Evolutionary conservation across 2,888 invertebrate species (phyloP), one percentile per base, ranked within the genome.

Genomic region (Lathronympha strigana): DNA sequence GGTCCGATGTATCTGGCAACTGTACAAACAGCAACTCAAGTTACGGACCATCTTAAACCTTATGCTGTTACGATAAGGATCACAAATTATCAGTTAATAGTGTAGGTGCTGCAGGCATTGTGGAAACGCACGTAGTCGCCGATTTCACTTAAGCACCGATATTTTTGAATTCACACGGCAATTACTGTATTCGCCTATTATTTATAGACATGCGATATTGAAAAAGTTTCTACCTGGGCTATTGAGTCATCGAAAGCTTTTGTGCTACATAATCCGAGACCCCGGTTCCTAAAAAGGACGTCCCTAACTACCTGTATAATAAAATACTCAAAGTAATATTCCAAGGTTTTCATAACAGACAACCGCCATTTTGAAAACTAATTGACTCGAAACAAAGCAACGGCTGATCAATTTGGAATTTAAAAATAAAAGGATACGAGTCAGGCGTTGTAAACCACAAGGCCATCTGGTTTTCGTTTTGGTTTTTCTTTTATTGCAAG

Each of bases 231-330:
- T 84, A 84, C 84, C 86, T 85, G 83, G 67, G 69, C 60, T 71
- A 67, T 67, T 82, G 83, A 83, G 74, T 82, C 80, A 82, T 72
- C 72, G 68, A 72, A 78, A 72, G 76, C 77, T 78, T 82, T 76
- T 73, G 69, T 83, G 74, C 73, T 63, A 73, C 73, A 68, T 77
- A 78, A 81, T 79, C 78, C 77, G 71, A 79, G 76, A 76, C 78
- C 79, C 76, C 73, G 76, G 72, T 64, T 15, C 63, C 61, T 69
- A 71, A 69, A 70, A 69, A 68, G 72, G 71, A 66, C 64, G 58
- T n/a, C n/a, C n/a, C n/a, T n/a, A n/a, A n/a, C n/a, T 69, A 63
- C 69, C 49, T 54, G 36, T 23, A 36, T 19, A 45, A 21, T 31
- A 45, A 45, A 40, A n/a, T 6, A 43, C 47, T 54, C 47, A 38